These are phyloP conservation scores for Bungarus multicinctus DNA, from an alignment of 2,113 vertebrate species.

Conservation along the genomic window DNA sequence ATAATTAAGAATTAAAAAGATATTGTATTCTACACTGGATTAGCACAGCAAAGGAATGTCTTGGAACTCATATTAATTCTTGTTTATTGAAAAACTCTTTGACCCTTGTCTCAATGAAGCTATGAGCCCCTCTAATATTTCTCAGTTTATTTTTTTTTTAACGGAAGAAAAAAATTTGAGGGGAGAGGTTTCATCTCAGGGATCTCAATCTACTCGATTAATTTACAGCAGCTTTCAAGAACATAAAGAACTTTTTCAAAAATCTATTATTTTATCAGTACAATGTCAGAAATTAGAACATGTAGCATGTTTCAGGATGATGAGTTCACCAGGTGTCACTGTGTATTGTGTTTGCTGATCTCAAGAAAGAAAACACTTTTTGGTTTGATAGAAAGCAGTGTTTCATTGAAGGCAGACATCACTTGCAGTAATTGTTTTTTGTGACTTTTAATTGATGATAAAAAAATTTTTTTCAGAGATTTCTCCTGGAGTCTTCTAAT, in stretches of 20 bases:
- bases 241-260: not conserved
- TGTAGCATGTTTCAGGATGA: constrained; percentile 43
- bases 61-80: not conserved
- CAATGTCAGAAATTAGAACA: constrained; percentile 45
- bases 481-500: not conserved
- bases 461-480: not conserved
- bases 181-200: constrained; percentile 15
- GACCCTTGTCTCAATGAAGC: constrained; percentile 8
- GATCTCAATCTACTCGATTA: constrained; percentile 30
- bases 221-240: constrained; percentile 33
- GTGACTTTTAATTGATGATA: not conserved
- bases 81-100: not conserved
- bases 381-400: constrained; percentile 2
- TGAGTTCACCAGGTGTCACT: constrained; percentile 18
- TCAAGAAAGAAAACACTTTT: not conserved
- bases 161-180: constrained; percentile 8
- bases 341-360: not conserved
- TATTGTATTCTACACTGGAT: constrained; percentile 3
- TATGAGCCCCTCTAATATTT: constrained; percentile 12
- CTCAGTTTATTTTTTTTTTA: not conserved
- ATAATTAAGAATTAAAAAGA: not conserved
- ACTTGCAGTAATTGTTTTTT: not conserved
- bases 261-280: constrained; percentile 37
- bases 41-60: not conserved
- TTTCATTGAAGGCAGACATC: constrained; percentile 8